A percentile compares a stretch with the other conserved stretches of the same genome.
Conservation (phyloP, 2,797 vertebrate species). For the Bryconaethiops microstoma region DNA sequence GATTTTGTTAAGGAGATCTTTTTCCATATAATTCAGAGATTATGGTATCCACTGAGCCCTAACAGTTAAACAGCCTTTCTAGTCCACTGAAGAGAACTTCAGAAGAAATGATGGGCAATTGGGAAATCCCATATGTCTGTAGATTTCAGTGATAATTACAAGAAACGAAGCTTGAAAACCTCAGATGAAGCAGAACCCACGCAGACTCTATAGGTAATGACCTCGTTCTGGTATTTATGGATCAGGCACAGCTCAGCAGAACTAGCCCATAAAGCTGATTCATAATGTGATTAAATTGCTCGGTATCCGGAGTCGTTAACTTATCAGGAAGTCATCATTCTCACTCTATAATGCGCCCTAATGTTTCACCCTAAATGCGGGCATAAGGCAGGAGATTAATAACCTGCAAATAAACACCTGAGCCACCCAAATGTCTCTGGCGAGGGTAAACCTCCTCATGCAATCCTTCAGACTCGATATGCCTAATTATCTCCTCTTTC, state of each 20-base stretch:
- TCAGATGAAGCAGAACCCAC: constrained; percentile 12
- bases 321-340: constrained; percentile 51
- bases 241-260: constrained; percentile 15
- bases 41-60: neutral
- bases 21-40: neutral
- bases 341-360: constrained; percentile 36
- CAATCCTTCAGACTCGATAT: constrained; percentile 38
- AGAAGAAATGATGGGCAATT: neutral
- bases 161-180: constrained; percentile 18
- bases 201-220: neutral
- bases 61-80: neutral
- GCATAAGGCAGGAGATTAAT: constrained; percentile 52
- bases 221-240: constrained; percentile 25
- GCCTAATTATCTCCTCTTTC: constrained; percentile 57
- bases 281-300: constrained; percentile 50
- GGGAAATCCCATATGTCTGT: constrained; percentile 1
- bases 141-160: constrained; percentile 17
- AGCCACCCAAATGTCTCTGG: constrained; percentile 35
- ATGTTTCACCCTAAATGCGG: constrained; percentile 38
- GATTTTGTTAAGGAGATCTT: too few relatives aligned
- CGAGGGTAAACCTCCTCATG: constrained; percentile 34
- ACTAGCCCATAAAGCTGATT: constrained; percentile 46
- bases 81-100: neutral
- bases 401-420: constrained; percentile 58
- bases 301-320: constrained; percentile 39